These are phyloP conservation scores for Cossypha caffra DNA, from an alignment of 2,797 vertebrate species.

Conservation along the genomic window DNA sequence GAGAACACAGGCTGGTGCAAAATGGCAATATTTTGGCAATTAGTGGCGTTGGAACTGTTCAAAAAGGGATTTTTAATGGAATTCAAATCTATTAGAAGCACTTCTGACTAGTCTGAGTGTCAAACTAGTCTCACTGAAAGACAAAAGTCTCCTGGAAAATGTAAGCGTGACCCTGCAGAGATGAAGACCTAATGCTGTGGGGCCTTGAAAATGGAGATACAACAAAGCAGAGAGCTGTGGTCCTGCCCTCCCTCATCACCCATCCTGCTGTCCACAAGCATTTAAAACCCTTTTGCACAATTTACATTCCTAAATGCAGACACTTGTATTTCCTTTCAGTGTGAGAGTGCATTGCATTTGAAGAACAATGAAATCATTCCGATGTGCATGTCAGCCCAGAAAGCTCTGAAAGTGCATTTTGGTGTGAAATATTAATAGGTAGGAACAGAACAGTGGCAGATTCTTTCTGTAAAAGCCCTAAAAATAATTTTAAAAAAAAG, in stretches of 20 bases:
- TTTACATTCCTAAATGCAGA: slow-evolving; percentile 5
- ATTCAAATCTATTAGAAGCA: not conserved
- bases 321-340: not conserved
- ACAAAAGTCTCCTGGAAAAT: not conserved
- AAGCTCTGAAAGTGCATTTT: slow-evolving; percentile 54
- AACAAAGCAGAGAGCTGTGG: not conserved
- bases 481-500: not conserved
- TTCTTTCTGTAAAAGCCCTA: slow-evolving; percentile 59
- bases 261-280: not conserved
- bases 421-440: slow-evolving; percentile 69
- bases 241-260: not conserved
- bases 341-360: not conserved
- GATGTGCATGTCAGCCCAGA: not conserved
- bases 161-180: not conserved
- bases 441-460: slow-evolving; percentile 29
- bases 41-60: not conserved
- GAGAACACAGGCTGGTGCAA: not conserved
- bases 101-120: not conserved
- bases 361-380: slow-evolving; percentile 39
- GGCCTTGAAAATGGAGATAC: not conserved
- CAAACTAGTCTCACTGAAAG: not conserved
- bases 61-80: not conserved
- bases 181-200: no score
- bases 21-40: not conserved
- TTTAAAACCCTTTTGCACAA: slow-evolving; percentile 27